These are phyloP conservation scores for Acholoe squamosa DNA, from an alignment of 2,888 invertebrate species.

Conservation along the genomic window DNA sequence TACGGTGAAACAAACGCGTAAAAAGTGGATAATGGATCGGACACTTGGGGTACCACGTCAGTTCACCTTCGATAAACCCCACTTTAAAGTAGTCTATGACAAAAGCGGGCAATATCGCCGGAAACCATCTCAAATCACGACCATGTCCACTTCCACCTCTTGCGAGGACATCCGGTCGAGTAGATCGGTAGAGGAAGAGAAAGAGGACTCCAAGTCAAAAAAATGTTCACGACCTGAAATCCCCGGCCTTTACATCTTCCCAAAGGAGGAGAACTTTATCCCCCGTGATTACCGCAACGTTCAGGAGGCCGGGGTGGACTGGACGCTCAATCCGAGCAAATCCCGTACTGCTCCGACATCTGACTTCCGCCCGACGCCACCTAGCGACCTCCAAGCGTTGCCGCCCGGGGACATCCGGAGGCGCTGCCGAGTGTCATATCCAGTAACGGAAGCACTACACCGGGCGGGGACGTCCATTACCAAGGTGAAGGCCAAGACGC, in stretches of 20 bases:
- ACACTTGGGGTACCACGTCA: not conserved
- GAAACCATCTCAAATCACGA: not conserved
- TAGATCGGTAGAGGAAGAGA: not conserved
- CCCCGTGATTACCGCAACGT: not conserved
- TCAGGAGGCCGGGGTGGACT: constrained; percentile 43
- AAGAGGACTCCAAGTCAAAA: not conserved
- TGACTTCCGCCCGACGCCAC: not conserved
- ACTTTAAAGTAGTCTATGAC: constrained; percentile 42
- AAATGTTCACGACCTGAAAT: not conserved
- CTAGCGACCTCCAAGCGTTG: not conserved
- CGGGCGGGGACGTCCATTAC: constrained; percentile 40
- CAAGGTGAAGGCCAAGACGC: constrained; percentile 44
- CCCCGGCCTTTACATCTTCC: constrained; percentile 11
- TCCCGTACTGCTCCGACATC: not conserved
- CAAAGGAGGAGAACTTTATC: constrained; percentile 41
- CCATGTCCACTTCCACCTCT: not conserved
- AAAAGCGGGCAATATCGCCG: constrained; percentile 37
- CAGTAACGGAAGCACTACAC: constrained; percentile 53
- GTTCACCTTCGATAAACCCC: constrained; percentile 1
- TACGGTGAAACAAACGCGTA: not conserved
- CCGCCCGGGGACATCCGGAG: not conserved
- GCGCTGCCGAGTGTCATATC: constrained; percentile 25
- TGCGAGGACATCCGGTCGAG: not conserved
- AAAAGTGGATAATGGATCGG: constrained; percentile 39
- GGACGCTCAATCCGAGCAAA: constrained; percentile 13